phyloP scores from a whole-genome alignment of 2,113 vertebrate genomes.

The Toxotes chatareus region DNA sequence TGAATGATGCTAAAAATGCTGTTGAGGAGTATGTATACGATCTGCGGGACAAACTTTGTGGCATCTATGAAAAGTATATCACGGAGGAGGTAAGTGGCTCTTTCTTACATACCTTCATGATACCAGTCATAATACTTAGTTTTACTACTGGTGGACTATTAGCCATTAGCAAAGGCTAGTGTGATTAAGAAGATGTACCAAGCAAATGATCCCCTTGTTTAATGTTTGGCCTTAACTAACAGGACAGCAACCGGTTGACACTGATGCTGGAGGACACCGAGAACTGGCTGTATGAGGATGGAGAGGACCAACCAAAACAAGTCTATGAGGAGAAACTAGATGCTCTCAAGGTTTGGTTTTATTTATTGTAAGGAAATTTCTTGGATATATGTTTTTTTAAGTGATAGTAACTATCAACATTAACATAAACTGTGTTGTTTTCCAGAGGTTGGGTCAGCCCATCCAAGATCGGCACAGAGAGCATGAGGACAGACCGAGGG shows the following conservation, averaged over 20 bases:
- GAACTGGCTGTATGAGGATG: slow-evolving; percentile 97
- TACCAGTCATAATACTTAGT: not conserved
- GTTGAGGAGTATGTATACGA: slow-evolving; percentile 98
- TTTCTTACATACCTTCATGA: not conserved
- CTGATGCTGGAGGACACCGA: slow-evolving; percentile 93
- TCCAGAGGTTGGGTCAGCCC: slow-evolving; percentile 91
- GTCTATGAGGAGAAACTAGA: slow-evolving; percentile 95
- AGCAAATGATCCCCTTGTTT: not conserved
- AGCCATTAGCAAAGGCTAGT: not conserved
- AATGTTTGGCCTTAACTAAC: slow-evolving; percentile 1
- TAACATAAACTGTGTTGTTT: not conserved
- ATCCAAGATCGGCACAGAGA: slow-evolving; percentile 92
- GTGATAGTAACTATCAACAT: not conserved
- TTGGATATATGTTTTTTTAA: not conserved
- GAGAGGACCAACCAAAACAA: slow-evolving; percentile 94
- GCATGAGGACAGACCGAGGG: slow-evolving; percentile 93
- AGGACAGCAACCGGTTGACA: slow-evolving; percentile 88
- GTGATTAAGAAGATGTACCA: not conserved
- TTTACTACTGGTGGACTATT: no score
- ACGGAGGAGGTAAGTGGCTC: slow-evolving; percentile 87
- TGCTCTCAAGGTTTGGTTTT: slow-evolving; percentile 87
- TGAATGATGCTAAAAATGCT: slow-evolving; percentile 95
- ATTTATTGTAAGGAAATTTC: not conserved
- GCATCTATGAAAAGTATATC: slow-evolving; percentile 91
- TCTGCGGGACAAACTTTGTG: slow-evolving; percentile 91